Base-by-base conservation (phyloP, 2,797 vertebrate species). In the Jordanella pulchra region DNA sequence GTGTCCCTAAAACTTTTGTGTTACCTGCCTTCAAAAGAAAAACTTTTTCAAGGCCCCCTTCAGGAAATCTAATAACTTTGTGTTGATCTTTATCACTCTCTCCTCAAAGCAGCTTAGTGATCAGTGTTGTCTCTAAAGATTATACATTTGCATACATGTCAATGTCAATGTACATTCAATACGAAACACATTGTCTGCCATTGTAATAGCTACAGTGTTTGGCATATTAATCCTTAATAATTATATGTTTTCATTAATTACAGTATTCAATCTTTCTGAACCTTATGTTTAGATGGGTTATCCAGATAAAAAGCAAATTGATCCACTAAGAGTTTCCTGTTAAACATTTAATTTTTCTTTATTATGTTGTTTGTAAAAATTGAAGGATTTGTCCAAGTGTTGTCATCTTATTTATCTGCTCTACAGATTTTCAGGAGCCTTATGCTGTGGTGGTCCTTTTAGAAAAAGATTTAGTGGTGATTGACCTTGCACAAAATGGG, bases 401-500 rank as follows among this genome's bases (percentile, higher is more conserved):
- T 48, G 42, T 63, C 6, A 25, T 42, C 32, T 4, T 32, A 15
- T 17, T n/a, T 39, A 1, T 70, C 79, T 56, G 13, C 35, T 76
- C n/a, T 81, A 50, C 88, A 99, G 98, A 99, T 95, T 98, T 99
- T 93, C 98, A 99, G 93, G 98, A 99, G 92, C 98, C 98, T 51
- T 99, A 99, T 70, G 98, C 98, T 86, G 98, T 99, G 82, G 97
- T 99, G 69, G 98, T 99, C 90, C 97, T 99, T 83, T 93, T 99
- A 85, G 98, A 99, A 94, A 98, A 99, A 93, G 97, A 99, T 93
- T 95, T 99, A 94, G 98, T 99, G 84, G 95, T 99, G 91, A 99
- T 99, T 90, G 98, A 99, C 89, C 97, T 99, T 94, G 97, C 97
- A 95, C 98, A 99, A 95, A 99, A 98, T 90, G 97, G 98, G 98